Percentiles rank a stretch among this genome's conserved stretches.
Evolutionary conservation across 2,888 invertebrate species (phyloP).

Genomic region (Lepidochrysops patricia): DNA sequence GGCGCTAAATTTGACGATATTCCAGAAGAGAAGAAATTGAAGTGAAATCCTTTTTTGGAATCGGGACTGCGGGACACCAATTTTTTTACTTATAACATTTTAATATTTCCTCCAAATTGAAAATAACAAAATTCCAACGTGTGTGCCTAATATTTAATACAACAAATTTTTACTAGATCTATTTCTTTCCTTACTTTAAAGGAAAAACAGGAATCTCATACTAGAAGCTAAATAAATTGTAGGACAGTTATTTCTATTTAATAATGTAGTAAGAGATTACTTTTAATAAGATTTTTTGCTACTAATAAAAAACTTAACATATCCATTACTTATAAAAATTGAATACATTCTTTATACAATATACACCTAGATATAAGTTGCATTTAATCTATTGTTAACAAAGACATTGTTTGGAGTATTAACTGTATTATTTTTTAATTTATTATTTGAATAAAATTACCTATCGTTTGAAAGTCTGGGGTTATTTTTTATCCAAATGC

Average conservation of each 20-base stretch:
- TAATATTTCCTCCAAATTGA: neutral
- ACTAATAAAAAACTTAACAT: conserved; percentile 12
- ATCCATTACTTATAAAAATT: conserved; percentile 9
- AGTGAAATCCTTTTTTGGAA: conserved; percentile 6
- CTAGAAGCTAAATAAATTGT: neutral
- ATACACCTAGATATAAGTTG: conserved; percentile 5
- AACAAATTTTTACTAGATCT: too few relatives aligned
- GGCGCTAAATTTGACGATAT: conserved; percentile 81
- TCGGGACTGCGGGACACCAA: too few relatives aligned
- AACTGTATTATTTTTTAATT: conserved; percentile 18
- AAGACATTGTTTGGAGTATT: conserved; percentile 18
- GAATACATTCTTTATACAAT: neutral
- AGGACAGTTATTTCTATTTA: neutral
- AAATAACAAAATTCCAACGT: neutral
- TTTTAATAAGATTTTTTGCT: neutral
- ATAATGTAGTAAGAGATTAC: neutral
- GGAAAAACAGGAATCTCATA: neutral
- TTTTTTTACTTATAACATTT: neutral
- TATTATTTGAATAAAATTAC: conserved; percentile 14
- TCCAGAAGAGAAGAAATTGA: conserved; percentile 26
- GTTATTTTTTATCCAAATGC: neutral
- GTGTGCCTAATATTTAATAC: neutral
- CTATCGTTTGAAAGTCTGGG: neutral
- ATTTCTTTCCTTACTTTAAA: too few relatives aligned
- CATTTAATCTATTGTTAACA: conserved; percentile 13